These are phyloP conservation scores for Coleophora deauratella DNA, from an alignment of 2,888 invertebrate species.

Conservation along the genomic window DNA sequence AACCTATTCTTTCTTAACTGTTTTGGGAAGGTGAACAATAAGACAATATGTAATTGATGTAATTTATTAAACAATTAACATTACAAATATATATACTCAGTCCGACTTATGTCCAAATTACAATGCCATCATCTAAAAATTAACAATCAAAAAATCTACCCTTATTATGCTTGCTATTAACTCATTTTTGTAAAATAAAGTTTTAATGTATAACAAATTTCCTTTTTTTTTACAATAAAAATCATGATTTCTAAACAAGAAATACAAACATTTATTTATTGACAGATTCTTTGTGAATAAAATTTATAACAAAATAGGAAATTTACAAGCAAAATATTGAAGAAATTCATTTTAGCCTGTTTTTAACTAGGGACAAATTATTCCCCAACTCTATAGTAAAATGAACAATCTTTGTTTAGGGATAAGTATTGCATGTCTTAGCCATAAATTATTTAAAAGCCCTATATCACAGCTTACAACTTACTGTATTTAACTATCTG, in stretches of 20 bases:
- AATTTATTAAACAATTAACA: constrained; percentile 61
- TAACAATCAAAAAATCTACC: constrained; percentile 39
- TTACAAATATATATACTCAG: constrained; percentile 59
- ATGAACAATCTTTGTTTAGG: no score
- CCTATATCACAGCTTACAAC: constrained; percentile 68
- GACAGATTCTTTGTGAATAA: no score
- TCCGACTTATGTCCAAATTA: constrained; percentile 52
- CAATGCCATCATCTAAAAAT: constrained; percentile 54
- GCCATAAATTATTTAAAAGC: constrained; percentile 45
- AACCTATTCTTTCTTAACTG: constrained; percentile 40
- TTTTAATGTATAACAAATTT: constrained; percentile 3
- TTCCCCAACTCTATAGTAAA: no score
- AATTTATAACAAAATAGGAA: no score
- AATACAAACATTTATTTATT: no score
- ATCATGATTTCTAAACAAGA: neutral
- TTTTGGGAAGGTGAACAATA: constrained; percentile 11
- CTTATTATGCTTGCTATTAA: constrained; percentile 36
- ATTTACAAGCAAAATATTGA: neutral
- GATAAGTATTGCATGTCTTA: no score
- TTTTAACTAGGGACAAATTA: no score
- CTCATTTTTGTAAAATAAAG: constrained; percentile 16
- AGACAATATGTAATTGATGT: constrained; percentile 19
- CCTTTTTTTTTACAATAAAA: neutral
- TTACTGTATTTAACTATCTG: constrained; percentile 38
- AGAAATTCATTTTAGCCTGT: no score